Base-by-base conservation (phyloP, 2,797 vertebrate species). In the Crypturellus tataupa region DNA sequence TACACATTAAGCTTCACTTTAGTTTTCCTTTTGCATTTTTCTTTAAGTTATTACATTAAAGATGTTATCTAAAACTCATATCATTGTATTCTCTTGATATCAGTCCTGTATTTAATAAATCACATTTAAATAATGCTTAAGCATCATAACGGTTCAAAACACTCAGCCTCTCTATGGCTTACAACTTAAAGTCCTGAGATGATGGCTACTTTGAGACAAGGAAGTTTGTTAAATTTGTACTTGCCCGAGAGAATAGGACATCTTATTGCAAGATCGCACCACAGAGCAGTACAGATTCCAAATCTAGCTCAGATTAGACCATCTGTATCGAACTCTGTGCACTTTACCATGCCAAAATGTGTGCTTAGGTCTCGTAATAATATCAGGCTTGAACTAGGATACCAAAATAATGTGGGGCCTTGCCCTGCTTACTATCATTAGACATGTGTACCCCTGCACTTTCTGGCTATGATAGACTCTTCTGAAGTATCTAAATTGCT, bases 211-310 rank as follows among this genome's bases (percentile, higher is more conserved):
- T 6, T 56, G 47, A 20, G 12, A 46, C 10, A 60, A 19, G 19
- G 16, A 62, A 4, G 3, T 5, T 12, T 49, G 49, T 70, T 70
- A 29, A 29, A 27, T 31, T 39, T 40, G 15, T 31, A 51, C 35
- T 31, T 55, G 49, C 23, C 68, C 53, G 27, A 53, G 17, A 18
- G 27, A 63, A 40, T 29, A 40, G 25, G 37, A 70, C 14, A 53
- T 71, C 23, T 70, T 70, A 53, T 3, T 3, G 27, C 35, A 55
- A 2, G 3, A 59, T 0, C 1, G 0, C 40, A 31, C 2, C 17
- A 65, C 29, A 70, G 51, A 62, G 76, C 10, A 81, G 29, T 2
- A 4, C 11, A 59, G 37, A 56, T 81, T 76, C 25, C 67, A 70
- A 83, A 68, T 21, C 8, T 42, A 67, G 4, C 5, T 91, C 76